phyloP scores from a whole-genome alignment of 2,113 vertebrate genomes.

The Pituophis catenifer region DNA sequence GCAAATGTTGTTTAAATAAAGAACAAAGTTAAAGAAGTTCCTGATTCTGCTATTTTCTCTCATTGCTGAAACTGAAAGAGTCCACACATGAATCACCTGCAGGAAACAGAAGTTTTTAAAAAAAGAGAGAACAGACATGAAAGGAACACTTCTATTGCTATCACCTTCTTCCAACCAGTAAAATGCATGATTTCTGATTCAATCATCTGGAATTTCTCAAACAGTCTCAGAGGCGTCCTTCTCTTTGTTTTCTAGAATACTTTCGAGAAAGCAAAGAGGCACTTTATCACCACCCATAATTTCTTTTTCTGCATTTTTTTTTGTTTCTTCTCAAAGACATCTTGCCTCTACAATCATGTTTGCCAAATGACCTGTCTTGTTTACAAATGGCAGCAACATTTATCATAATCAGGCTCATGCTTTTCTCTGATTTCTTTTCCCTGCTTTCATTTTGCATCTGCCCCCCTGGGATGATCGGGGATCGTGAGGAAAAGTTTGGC shows the following conservation, averaged over 20 bases:
- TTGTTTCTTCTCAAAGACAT: background rate
- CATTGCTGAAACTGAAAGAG: background rate
- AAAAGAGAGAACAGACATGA: background rate
- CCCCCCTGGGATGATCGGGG: background rate
- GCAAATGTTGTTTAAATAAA: background rate
- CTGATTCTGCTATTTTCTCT: background rate
- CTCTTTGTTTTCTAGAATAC: background rate
- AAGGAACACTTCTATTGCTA: background rate
- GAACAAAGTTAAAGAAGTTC: background rate
- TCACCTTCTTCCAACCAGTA: background rate
- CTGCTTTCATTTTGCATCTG: background rate
- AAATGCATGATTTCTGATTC: background rate
- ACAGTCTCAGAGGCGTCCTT: background rate
- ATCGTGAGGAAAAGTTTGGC: background rate
- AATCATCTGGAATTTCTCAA: background rate
- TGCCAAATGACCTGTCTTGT: background rate
- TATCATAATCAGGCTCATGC: background rate
- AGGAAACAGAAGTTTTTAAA: background rate
- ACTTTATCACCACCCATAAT: background rate
- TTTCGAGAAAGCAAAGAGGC: background rate
- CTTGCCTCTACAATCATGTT: background rate
- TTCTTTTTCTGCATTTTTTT: background rate
- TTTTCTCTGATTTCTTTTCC: background rate
- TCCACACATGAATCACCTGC: background rate
- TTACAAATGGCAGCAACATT: background rate